Evolutionary conservation across 2,797 vertebrate genomes (phyloP), one percentile per base, ranked within the genome.

Genomic region (Mormyrus proboscirostris): DNA sequence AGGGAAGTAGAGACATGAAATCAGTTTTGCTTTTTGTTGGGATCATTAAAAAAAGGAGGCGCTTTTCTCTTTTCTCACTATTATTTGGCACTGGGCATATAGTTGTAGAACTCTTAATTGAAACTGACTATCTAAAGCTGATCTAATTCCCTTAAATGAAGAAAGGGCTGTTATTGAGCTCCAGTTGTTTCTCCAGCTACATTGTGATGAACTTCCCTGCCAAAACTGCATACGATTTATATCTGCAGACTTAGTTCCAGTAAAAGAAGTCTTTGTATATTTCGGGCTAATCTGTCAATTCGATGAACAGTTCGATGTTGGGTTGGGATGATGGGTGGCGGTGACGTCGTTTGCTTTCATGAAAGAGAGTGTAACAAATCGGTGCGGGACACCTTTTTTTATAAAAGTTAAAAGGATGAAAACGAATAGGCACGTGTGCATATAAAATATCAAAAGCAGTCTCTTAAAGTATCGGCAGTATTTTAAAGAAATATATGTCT

Each of bases 1-100:
- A 57, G 86, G 86, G 16, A 4, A 14, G 47, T 57, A 41, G 44
- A 16, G 51, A 84, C n/a, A 89, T 85, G 14, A 85, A 83, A 89
- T 62, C 88, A 89, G 55, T 59, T 83, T 89, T 38, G 14, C 88
- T 89, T 84, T 85, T 62, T 85, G 10, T 83, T 85, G 88, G 22
- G 22, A 8, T 47, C 16, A 4, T 69, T n/a, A 69, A 53, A 38
- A 59, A 88, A 38, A 33, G 19, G 82, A 85, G 88, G 25, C 12
- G 59, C 33, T 41, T 88, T 83, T 88, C 33, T 82, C 73, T 89
- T 53, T 82, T 82, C 19, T 51, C 25, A 14, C 8, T 69, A 1
- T 55, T 44, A 25, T 59, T 59, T 47, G 5, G 79, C 22, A 59
- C 12, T 25, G 57, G 55, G 22, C 33, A 41, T 41, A 1, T 57